Base-by-base conservation (phyloP, 2,797 vertebrate genomes). In the Eptatretus atami region DNA sequence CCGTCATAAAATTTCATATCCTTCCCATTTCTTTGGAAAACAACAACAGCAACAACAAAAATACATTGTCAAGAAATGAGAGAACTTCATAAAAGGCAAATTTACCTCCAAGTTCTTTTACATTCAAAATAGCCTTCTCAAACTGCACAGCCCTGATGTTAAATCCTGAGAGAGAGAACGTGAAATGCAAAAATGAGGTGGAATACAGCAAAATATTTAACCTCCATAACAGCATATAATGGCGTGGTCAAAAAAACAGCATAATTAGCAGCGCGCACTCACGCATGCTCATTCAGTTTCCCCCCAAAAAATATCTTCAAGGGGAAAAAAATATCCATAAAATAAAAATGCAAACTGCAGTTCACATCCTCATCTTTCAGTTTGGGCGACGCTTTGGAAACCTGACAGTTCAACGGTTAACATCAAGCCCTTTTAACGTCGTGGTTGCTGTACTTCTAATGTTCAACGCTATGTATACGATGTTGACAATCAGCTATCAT, bases 21-120 rank as follows among this genome's bases (percentile, higher is more conserved):
- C 31, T 44, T 44, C 31, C 31, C 31, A 44, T 44, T 44, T 44
- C 31, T 44, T 44, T 98, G 76, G 66, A 57, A 73, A 71, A 70
- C 73, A 69, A 64, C 3, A 67, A 67, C 69, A n/a, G 65, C 13
- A 65, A 63, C 60, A 15, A 65, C 31, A 44, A 44, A 5, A 44
- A 44, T 2, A 15, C 54, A 8, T 8, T 67, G 31, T 53, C 3
- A 2, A 9, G 63, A 9, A 57, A 11, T 53, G 54, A n/a, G 15
- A 67, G 5, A 70, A 61, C 63, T 69, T 65, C 64, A 69, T 64
- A 6, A 3, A 73, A 74, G 63, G 69, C 67, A 69, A 66, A 52
- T 64, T 53, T 88, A 98, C 90, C 90, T 87, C 90, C 90, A 61
- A 98, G 90, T 77, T 98, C 90, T 77, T 98, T 98, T 69, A 96